Base-by-base conservation (phyloP, 2,113 vertebrate genomes). In the Acrocephalus arundinaceus region DNA sequence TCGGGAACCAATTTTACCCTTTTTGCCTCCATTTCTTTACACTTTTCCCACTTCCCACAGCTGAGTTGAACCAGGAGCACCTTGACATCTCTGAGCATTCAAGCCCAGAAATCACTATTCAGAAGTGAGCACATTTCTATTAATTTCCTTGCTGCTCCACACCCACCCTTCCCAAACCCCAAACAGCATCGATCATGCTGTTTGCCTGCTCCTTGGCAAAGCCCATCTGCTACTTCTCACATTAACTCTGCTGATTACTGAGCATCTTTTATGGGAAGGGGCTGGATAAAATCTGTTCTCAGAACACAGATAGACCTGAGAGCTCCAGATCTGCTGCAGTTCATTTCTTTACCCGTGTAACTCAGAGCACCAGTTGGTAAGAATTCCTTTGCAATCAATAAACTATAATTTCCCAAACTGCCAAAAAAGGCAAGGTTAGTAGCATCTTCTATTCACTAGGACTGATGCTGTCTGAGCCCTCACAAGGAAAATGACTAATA, bases 331-430 rank as follows among this genome's bases (percentile, higher is more conserved):
- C 30, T 41, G 10, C 23, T 68, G 41, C 10, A 30, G 24, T n/a
- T 94, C 25, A 52, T 35, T 80, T 41, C 61, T 62, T 87, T 46
- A 20, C 15, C 24, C 0, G 0, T 27, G 30, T 23, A 71, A 81
- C 28, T 67, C 37, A 55, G 48, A 74, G 75, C 39, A 48, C 28
- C 1, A 3, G 6, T 39, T 39, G 18, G 57, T 20, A 62, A 66
- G 77, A 77, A 82, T 76, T 91, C 45, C 67, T 82, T 87, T 92
- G 57, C 58, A 54, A 66, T 83, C 66, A 82, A 89, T 91, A 89
- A 89, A 39, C 23, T 49, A 10, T 51, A 70, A 93, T 91, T 93
- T 91, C 71, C 45, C 59, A 43, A 89, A 65, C n/a, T 89, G 54
- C 46, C 46, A 76, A 52, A 49, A 54, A 39, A 83, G 72, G 6